Evolutionary conservation across 2,888 invertebrate species (phyloP).

Genomic region (Dusona sp.): DNA sequence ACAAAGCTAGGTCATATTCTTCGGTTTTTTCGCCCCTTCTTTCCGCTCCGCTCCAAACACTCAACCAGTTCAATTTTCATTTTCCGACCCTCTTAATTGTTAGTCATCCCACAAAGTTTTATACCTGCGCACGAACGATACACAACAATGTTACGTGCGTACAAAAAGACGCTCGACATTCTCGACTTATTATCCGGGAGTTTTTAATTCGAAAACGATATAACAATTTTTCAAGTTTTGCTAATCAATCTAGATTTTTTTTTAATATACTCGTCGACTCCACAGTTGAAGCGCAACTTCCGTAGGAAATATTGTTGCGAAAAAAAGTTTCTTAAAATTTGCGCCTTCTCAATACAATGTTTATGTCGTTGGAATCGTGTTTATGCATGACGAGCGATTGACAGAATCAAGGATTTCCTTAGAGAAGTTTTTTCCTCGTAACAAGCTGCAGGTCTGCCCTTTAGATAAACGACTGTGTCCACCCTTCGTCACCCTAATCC

Average conservation of each 20-base stretch:
- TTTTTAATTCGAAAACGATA: neutral
- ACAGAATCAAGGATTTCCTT: neutral
- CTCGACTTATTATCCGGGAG: neutral
- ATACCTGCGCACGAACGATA: neutral
- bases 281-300: neutral
- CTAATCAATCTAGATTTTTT: neutral
- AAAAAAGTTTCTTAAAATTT: neutral
- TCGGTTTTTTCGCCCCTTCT: neutral
- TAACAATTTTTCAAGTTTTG: neutral
- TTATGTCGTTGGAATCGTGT: neutral
- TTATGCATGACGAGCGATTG: neutral
- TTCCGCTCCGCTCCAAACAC: neutral
- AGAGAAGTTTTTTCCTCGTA: neutral
- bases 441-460: slow-evolving; percentile 30
- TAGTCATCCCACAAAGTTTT: neutral
- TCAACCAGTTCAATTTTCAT: neutral
- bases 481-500: slow-evolving; percentile 61
- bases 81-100: slow-evolving; percentile 2
- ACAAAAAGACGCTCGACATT: neutral
- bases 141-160: neutral
- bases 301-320: neutral
- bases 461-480: slow-evolving; percentile 56
- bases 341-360: neutral
- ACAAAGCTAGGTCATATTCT: neutral
- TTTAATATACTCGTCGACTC: neutral